Conservation (phyloP, 2,888 invertebrate species). For the Carpatolechia fugitivella region DNA sequence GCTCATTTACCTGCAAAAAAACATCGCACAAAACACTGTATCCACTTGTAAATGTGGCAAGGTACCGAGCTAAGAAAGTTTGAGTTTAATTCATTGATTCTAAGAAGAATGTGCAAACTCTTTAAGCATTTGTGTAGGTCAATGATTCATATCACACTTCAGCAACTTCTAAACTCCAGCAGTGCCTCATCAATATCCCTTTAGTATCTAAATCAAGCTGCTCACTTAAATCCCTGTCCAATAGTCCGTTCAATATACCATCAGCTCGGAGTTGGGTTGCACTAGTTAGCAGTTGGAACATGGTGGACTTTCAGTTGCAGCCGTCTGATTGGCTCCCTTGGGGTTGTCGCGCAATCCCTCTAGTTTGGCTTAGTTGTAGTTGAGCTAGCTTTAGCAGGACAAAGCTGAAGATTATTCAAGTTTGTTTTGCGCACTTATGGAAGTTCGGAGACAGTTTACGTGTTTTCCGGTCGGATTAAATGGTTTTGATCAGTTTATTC, state of each 20-base stretch:
- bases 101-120: conserved; percentile 32
- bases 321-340: conserved; percentile 50
- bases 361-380: conserved; percentile 9
- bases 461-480: background rate
- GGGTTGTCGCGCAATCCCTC: conserved; percentile 32
- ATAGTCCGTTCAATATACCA: conserved; percentile 2
- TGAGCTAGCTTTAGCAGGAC: conserved; percentile 4
- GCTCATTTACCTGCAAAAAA: too few species aligned
- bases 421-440: conserved; percentile 5
- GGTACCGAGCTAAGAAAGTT: conserved; percentile 29
- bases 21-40: too few species aligned
- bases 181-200: too few species aligned
- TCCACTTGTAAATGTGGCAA: background rate
- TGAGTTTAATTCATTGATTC: conserved; percentile 49
- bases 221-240: too few species aligned
- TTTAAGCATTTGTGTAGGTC: conserved; percentile 16
- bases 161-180: too few species aligned
- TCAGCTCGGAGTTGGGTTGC: background rate
- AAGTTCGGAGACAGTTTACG: background rate
- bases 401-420: conserved; percentile 2
- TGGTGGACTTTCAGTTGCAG: conserved; percentile 3
- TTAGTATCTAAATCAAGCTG: too few species aligned
- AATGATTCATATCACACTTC: too few species aligned
- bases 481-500: background rate
- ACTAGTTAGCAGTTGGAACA: conserved; percentile 7